Evolutionary conservation across 2,797 vertebrate genomes (phyloP), one percentile per base, ranked within the genome.

Genomic region (Percopsis omiscomaycus): DNA sequence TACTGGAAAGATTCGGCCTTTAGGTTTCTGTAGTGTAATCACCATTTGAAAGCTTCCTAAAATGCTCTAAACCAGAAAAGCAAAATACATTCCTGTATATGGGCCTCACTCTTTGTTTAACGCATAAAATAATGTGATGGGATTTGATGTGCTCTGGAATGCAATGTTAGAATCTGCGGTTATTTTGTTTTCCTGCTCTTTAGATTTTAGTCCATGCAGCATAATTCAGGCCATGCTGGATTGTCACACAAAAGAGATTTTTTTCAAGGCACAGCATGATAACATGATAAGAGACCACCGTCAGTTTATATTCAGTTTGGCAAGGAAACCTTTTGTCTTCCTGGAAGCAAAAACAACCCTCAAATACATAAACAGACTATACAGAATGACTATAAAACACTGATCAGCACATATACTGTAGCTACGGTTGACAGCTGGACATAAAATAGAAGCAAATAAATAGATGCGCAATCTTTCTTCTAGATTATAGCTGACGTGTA

Each of bases 211-310:
- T 80, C 81, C 91, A 92, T 92, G 91, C 89, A 92, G 91, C 92
- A 92, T 91, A 86, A 91, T 85, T 87, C 84, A 92, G 91, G 86
- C 86, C 91, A 90, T 92, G 91, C 89, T 90, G 89, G 91, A 92
- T 92, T 92, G 92, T 92, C 91, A 89, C 85, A 90, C 71, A 52
- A 75, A 74, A 73, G 61, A 64, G 76, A 74, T 63, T 77, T 86
- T 87, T 72, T 86, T 92, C 84, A 93, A 94, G 91, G 91, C 93
- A 93, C 93, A 90, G 84, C 88, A 87, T 88, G 81, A 89, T 81
- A 92, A 68, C 79, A 76, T 46, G 54, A 74, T 66, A 67, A 83
- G 60, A 60, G 82, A 84, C 69, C 60, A 64, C 78, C 75, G 75
- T 78, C 74, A 55, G 61, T 80, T 84, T 83, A 89, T 88, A 90